phyloP scores from a whole-genome alignment of 2,888 invertebrate genomes.

The Pimpla rufipes region DNA sequence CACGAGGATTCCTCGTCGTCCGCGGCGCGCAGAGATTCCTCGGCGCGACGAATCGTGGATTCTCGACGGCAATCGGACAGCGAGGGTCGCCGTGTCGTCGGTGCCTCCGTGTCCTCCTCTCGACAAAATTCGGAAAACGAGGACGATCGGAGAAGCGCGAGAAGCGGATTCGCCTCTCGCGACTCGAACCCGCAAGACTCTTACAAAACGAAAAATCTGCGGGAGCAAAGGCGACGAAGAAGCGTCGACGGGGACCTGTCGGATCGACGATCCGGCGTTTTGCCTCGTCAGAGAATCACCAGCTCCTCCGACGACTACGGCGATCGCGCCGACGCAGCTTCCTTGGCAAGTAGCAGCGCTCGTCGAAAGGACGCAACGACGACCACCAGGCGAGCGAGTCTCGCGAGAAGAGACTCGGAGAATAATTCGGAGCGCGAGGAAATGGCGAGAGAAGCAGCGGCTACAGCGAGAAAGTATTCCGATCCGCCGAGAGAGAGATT shows the following conservation, averaged over 20 bases:
- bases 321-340: conserved; percentile 59
- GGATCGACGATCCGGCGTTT: conserved; percentile 72
- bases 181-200: conserved; percentile 45
- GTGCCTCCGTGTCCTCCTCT: too few relatives aligned
- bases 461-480: conserved; percentile 25
- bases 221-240: conserved; percentile 73
- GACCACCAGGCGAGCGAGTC: conserved; percentile 17
- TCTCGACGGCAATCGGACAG: too few relatives aligned
- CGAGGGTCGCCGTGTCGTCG: too few relatives aligned
- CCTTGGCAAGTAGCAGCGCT: conserved; percentile 9
- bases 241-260: conserved; percentile 80
- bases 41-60: not conserved
- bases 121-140: conserved; percentile 59
- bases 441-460: conserved; percentile 4
- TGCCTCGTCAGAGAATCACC: conserved; percentile 73
- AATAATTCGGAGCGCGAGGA: conserved; percentile 65
- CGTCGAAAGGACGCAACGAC: conserved; percentile 51
- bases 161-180: conserved; percentile 3
- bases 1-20: conserved; percentile 69
- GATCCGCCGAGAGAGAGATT: conserved; percentile 41
- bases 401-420: conserved; percentile 61
- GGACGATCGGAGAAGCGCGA: conserved; percentile 49
- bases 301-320: conserved; percentile 82
- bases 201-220: conserved; percentile 51
- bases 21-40: conserved; percentile 27